Conservation (phyloP, 1,140 invertebrate genomes). For the Calephelis nemesis region DNA sequence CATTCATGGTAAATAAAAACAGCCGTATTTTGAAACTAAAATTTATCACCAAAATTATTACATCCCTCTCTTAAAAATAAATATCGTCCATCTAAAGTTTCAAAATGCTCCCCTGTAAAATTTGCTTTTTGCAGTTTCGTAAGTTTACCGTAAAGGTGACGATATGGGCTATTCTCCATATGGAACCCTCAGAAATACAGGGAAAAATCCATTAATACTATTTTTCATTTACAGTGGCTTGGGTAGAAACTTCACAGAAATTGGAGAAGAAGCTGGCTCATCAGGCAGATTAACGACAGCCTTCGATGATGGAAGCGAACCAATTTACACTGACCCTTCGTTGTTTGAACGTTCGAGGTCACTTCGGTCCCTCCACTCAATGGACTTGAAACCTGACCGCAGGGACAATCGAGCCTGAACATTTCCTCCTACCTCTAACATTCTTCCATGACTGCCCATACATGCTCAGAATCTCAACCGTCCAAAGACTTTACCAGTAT, state of each 20-base stretch:
- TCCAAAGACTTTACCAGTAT: conserved; percentile 43
- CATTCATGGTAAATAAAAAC: too few relatives aligned
- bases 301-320: conserved; percentile 93
- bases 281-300: conserved; percentile 66
- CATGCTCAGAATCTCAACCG: conserved; percentile 50
- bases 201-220: conserved; percentile 4
- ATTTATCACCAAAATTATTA: too few relatives aligned
- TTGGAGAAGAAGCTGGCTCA: conserved; percentile 64
- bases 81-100: too few relatives aligned
- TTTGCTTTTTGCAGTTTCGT: too few relatives aligned
- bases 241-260: conserved; percentile 65
- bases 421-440: conserved; percentile 25
- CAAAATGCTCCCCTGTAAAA: too few relatives aligned
- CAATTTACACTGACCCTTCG: conserved; percentile 95
- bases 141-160: too few relatives aligned
- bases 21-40: too few relatives aligned
- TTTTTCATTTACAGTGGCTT: conserved; percentile 62
- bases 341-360: conserved; percentile 90
- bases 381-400: conserved; percentile 68
- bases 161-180: too few relatives aligned
- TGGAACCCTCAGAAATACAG: too few relatives aligned
- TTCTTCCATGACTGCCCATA: conserved; percentile 37
- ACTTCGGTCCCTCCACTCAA: conserved; percentile 76
- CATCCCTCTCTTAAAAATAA: too few relatives aligned
- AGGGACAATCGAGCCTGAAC: conserved; percentile 58